Evolutionary conservation across 2,113 vertebrate genomes (phyloP), one percentile per base, ranked within the genome.

Genomic region (Argyrosomus japonicus): DNA sequence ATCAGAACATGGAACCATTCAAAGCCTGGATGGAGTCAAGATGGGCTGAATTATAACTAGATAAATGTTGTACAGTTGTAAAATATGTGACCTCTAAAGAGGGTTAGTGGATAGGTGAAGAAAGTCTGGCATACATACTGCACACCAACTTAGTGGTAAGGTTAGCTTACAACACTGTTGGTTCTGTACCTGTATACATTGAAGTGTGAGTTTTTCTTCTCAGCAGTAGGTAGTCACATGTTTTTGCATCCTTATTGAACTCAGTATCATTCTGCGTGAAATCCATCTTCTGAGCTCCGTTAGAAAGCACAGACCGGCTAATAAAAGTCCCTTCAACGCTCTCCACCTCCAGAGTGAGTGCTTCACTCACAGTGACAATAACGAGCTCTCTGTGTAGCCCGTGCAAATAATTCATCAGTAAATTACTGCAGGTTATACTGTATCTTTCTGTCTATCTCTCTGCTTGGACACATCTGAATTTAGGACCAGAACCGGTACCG

Each of bases 241-340:
- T 51, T 76, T 68, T 60, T 68, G 58, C 18, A 58, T 81, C 57
- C 45, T 57, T 71, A 77, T 48, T 79, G 65, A 75, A 68, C 58
- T 63, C 25, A 18, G 11, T 53, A 32, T 53, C 48, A 68, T 72
- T 58, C 65, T 72, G 79, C 13, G 3, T 80, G 72, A 88, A 88
- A 85, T 82, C 83, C 70, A 83, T 89, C 81, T 77, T 75, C 64
- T 75, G 43, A 67, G 63, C 75, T 77, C 50, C 68, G 71, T 78
- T 84, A 68, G 23, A 64, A 83, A 57, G 25, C 8, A 3, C 50
- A 43, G 60, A 40, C 32, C 23, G 25, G 25, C 50, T 75, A 69
- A 83, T 68, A 18, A 74, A 76, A 77, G 67, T 68, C 67, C 70
- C 61, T 68, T 17, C 25, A 70, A 56, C 75, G 43, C 58, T 36